Evolutionary conservation across 2,888 invertebrate genomes (phyloP).

Genomic region (Andrena dorsata): DNA sequence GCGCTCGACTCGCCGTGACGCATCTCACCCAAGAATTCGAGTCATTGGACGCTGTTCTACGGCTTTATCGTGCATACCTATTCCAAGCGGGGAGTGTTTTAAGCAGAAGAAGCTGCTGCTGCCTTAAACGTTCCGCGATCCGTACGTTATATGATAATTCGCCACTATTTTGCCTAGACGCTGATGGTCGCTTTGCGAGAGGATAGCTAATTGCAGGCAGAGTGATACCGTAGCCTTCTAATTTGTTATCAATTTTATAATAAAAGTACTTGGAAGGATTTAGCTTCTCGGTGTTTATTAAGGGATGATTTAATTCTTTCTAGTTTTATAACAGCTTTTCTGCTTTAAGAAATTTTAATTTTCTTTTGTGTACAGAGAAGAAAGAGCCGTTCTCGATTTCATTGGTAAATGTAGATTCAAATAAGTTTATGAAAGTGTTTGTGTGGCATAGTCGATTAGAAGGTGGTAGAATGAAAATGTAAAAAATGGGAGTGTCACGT

Average conservation of each 20-base stretch:
- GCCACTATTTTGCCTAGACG: neutral
- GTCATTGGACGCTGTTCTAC: constrained; percentile 17
- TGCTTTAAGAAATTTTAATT: no score
- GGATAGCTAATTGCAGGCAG: neutral
- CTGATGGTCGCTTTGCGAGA: neutral
- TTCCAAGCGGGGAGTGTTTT: neutral
- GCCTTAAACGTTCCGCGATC: neutral
- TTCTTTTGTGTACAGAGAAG: no score
- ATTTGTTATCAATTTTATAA: no score
- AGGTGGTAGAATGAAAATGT: no score
- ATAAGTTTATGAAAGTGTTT: no score
- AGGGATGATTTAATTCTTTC: no score
- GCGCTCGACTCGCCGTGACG: constrained; percentile 38
- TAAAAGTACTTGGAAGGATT: no score
- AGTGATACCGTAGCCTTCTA: neutral
- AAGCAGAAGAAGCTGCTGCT: neutral
- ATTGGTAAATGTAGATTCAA: no score
- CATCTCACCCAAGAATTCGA: constrained; percentile 27
- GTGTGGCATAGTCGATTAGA: no score
- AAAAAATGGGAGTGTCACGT: neutral
- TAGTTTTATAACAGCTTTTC: no score
- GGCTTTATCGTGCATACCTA: constrained; percentile 14
- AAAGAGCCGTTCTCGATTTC: no score
- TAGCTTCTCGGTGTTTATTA: no score
- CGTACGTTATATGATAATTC: constrained; percentile 7